phyloP scores from a whole-genome alignment of 2,113 vertebrate genomes.

The Colaptes auratus region DNA sequence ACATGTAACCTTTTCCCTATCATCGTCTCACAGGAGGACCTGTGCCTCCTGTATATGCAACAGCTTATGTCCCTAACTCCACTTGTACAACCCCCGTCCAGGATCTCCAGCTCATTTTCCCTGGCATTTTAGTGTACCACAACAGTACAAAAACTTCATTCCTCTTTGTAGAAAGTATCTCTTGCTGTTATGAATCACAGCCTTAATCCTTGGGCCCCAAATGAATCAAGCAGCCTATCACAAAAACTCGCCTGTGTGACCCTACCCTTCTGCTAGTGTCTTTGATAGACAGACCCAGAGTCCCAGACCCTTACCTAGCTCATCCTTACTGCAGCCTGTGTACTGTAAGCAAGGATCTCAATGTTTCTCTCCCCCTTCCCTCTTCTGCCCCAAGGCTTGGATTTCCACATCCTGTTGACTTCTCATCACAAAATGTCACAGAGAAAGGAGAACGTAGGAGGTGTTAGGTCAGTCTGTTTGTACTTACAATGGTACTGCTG shows the following conservation, averaged over 20 bases:
- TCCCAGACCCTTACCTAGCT: neutral
- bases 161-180: neutral
- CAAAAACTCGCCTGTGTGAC: neutral
- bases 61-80: rapidly evolving
- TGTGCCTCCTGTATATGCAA: neutral
- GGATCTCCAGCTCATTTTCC: neutral
- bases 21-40: neutral
- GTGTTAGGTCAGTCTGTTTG: neutral
- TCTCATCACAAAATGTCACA: neutral
- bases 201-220: neutral
- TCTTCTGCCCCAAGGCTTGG: neutral
- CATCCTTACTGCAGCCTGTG: neutral
- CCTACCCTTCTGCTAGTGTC: neutral
- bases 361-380: neutral
- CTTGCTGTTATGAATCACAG: neutral
- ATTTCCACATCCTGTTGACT: neutral
- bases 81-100: neutral
- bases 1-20: rapidly evolving
- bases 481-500: conserved; percentile 82
- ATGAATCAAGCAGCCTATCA: neutral
- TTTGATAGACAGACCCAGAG: neutral
- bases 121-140: neutral
- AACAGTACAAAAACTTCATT: neutral
- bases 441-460: neutral
- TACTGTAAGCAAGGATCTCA: rapidly evolving